phyloP scores from a whole-genome alignment of 2,888 invertebrate genomes.

The Rhamnusium bicolor region DNA sequence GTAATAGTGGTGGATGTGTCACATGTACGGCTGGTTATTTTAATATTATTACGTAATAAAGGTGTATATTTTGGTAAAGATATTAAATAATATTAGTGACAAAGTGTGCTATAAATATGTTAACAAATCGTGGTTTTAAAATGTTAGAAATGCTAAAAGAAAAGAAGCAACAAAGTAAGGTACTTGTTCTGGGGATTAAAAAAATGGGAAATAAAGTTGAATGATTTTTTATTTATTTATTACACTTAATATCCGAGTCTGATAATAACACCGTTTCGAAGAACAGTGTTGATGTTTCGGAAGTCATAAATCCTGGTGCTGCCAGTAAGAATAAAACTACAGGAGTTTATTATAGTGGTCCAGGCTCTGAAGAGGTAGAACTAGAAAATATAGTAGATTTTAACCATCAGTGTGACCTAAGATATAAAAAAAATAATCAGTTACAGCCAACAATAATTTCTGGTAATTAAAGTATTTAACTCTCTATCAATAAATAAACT shows the following conservation, averaged over 20 bases:
- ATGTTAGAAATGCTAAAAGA: conserved; percentile 25
- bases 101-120: conserved; percentile 16
- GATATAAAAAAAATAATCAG: neutral
- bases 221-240: conserved; percentile 1
- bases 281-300: neutral
- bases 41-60: neutral
- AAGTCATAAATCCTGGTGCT: neutral
- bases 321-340: neutral
- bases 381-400: neutral
- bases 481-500: neutral
- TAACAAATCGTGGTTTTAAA: conserved; percentile 28
- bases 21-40: neutral
- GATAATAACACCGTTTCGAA: neutral
- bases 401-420: neutral
- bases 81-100: conserved; percentile 9
- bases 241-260: conserved; percentile 1
- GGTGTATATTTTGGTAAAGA: neutral
- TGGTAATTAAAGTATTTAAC: neutral
- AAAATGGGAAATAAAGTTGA: neutral
- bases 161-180: conserved; percentile 18
- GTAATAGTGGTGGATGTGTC: neutral
- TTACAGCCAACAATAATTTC: conserved; percentile 2
- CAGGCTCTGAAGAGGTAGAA: conserved; percentile 5
- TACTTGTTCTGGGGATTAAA: neutral
- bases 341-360: conserved; percentile 6